phyloP scores from a whole-genome alignment of 2,888 invertebrate species.

The Syrphus vitripennis region DNA sequence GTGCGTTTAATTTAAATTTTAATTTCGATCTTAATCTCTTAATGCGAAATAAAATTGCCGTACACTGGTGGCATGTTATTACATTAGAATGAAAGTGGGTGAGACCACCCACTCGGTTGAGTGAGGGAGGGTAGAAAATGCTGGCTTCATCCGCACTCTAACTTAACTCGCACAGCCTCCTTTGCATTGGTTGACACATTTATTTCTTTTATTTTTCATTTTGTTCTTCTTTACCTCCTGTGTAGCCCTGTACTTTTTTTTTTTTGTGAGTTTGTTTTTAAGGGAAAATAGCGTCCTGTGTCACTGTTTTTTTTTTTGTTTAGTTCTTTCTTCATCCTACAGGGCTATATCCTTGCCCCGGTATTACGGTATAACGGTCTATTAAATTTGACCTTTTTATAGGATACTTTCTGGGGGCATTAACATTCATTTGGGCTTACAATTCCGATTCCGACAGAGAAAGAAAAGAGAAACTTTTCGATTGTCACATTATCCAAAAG shows the following conservation, averaged over 20 bases:
- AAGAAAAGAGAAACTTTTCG: slow-evolving; percentile 61
- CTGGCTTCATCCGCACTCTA: slow-evolving; percentile 35
- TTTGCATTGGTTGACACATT: slow-evolving; percentile 67
- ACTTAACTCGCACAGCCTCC: slow-evolving; percentile 30
- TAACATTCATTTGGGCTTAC: slow-evolving; percentile 72
- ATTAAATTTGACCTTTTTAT: slow-evolving; percentile 75
- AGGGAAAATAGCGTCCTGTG: slow-evolving; percentile 52
- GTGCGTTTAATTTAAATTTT: slow-evolving; percentile 80
- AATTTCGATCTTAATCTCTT: slow-evolving; percentile 81
- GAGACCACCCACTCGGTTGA: slow-evolving; percentile 15
- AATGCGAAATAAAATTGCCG: slow-evolving; percentile 81
- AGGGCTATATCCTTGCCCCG: slow-evolving; percentile 62
- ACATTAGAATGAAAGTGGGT: slow-evolving; percentile 62
- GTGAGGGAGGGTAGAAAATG: slow-evolving; percentile 23
- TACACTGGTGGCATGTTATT: slow-evolving; percentile 78
- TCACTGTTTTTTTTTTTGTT: slow-evolving; percentile 11
- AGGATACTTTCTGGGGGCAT: slow-evolving; percentile 72
- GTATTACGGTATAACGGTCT: slow-evolving; percentile 71
- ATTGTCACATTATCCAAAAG: slow-evolving; percentile 68
- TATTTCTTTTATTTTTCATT: slow-evolving; percentile 45
- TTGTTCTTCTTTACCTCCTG: slow-evolving; percentile 60
- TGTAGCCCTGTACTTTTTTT: slow-evolving; percentile 9
- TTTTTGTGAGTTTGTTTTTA: slow-evolving; percentile 10
- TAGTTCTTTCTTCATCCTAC: slow-evolving; percentile 24
- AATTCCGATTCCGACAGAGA: slow-evolving; percentile 61